A percentile compares a stretch with the other conserved stretches of the same genome.
phyloP scores from a whole-genome alignment of 35 echinoderm and acorn worm genomes.

The Anneissia japonica region DNA sequence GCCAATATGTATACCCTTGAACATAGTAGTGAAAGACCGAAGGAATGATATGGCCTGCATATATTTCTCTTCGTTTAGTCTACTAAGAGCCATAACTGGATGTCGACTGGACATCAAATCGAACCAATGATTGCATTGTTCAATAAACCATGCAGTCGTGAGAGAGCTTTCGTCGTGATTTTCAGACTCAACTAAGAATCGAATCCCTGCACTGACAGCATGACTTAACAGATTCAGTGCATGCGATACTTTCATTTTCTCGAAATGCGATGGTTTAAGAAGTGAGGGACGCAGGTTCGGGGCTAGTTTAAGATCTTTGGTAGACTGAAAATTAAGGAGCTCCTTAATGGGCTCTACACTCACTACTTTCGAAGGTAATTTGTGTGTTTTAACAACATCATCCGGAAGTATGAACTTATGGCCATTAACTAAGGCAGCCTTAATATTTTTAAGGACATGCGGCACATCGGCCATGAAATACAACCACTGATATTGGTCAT shows the following conservation, averaged over 20 bases:
- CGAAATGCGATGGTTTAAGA: constrained; percentile 17
- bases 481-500: neutral
- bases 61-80: constrained; percentile 29
- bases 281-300: neutral
- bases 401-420: neutral
- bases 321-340: constrained; percentile 9
- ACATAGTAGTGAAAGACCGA: constrained; percentile 25
- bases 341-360: constrained; percentile 15
- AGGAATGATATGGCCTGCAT: constrained; percentile 32
- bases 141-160: constrained; percentile 33
- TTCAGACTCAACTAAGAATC: constrained; percentile 17
- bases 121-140: constrained; percentile 42
- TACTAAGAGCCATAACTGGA: constrained; percentile 29
- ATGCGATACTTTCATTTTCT: constrained; percentile 38
- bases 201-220: neutral
- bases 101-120: constrained; percentile 36
- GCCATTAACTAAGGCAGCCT: constrained; percentile 40
- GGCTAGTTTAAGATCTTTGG: constrained; percentile 26
- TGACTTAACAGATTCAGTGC: constrained; percentile 28
- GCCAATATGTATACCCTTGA: constrained; percentile 30
- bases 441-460: constrained; percentile 49
- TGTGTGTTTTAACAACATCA: neutral
- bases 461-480: constrained; percentile 53
- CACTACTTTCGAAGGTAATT: neutral
- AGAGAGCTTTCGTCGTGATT: neutral